Percentiles rank a stretch among this genome's conserved stretches.
These are phyloP conservation scores for Mus pahari DNA, from an alignment of 2,113 vertebrate genomes.

Conservation along the genomic window DNA sequence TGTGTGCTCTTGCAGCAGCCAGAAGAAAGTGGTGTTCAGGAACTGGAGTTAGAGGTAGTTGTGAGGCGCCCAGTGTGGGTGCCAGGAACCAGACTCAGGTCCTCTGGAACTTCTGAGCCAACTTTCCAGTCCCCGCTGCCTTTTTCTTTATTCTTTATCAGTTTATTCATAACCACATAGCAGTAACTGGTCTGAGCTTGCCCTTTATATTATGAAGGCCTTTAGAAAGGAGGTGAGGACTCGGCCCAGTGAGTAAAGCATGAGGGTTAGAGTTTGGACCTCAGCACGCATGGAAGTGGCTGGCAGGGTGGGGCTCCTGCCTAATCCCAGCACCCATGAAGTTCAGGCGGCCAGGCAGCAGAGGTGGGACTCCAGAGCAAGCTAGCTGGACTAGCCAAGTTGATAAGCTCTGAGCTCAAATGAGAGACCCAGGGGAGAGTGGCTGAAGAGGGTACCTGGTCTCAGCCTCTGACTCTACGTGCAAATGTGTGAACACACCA, in stretches of 20 bases:
- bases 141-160: neutral
- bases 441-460: neutral
- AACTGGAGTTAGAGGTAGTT: neutral
- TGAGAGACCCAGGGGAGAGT: neutral
- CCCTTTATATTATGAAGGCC: neutral
- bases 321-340: neutral
- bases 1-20: neutral
- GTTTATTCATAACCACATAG: neutral
- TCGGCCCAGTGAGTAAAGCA: neutral
- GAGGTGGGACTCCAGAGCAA: neutral
- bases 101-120: neutral
- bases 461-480: neutral
- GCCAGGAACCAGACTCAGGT: neutral
- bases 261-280: neutral
- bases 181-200: neutral
- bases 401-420: neutral
- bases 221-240: neutral
- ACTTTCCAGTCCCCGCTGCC: neutral
- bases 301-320: too few relatives aligned
- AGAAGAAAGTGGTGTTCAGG: neutral
- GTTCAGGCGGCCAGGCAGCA: neutral
- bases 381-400: neutral
- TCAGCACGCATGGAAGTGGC: neutral
- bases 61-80: neutral
- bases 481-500: neutral